Evolutionary conservation across 2,888 invertebrate species (phyloP).

Genomic region (Tethea ocularis): DNA sequence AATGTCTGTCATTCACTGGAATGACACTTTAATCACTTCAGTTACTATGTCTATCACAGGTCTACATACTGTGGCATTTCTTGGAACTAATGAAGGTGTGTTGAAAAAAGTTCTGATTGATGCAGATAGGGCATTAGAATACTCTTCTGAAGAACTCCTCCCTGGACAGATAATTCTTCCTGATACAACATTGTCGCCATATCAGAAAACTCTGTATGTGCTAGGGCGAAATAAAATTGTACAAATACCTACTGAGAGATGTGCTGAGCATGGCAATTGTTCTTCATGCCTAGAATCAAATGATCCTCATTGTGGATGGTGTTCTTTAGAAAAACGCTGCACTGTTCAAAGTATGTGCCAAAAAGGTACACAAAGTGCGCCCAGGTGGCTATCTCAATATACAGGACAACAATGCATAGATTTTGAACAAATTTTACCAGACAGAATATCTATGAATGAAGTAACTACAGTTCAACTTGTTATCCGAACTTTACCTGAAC

Average conservation of each 20-base stretch:
- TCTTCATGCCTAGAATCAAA: slow-evolving; percentile 94
- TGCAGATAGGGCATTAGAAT: slow-evolving; percentile 89
- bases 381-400: slow-evolving; percentile 95
- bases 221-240: slow-evolving; percentile 85
- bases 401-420: slow-evolving; percentile 97
- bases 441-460: slow-evolving; percentile 94
- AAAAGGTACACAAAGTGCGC: slow-evolving; percentile 94
- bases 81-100: slow-evolving; percentile 93
- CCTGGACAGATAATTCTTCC: slow-evolving; percentile 91
- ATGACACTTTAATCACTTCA: slow-evolving; percentile 91
- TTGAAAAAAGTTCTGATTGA: slow-evolving; percentile 91
- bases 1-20: slow-evolving; percentile 90
- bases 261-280: slow-evolving; percentile 93
- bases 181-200: slow-evolving; percentile 93
- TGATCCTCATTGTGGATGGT: slow-evolving; percentile 98
- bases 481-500: slow-evolving; percentile 94
- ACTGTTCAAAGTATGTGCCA: slow-evolving; percentile 95
- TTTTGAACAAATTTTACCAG: slow-evolving; percentile 95
- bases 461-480: slow-evolving; percentile 93
- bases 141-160: slow-evolving; percentile 93
- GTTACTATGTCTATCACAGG: slow-evolving; percentile 95
- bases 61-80: slow-evolving; percentile 95
- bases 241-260: slow-evolving; percentile 91
- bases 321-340: slow-evolving; percentile 96
- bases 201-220: slow-evolving; percentile 93